These are phyloP conservation scores for Onthophagus taurus DNA, from an alignment of 1,140 invertebrate species.

Conservation along the genomic window DNA sequence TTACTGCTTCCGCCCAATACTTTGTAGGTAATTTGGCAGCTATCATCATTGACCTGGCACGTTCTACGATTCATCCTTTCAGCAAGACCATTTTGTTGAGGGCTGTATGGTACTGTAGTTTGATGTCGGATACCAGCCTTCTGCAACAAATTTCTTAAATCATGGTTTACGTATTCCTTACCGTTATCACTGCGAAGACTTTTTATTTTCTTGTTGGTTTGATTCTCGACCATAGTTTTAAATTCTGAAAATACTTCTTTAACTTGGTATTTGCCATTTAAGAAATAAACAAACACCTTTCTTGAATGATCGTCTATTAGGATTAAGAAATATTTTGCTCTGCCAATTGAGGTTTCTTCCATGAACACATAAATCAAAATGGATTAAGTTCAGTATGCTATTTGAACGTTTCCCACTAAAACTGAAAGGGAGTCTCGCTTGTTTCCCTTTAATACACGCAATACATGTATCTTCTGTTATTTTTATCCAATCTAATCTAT, in stretches of 20 bases:
- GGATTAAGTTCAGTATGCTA: conserved; percentile 16
- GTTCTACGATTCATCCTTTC: conserved; percentile 15
- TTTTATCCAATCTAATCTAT: conserved; percentile 3
- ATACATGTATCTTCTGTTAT: conserved; percentile 6
- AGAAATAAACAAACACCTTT: conserved; percentile 13
- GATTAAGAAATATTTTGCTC: conserved; percentile 19
- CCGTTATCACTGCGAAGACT: conserved; percentile 8
- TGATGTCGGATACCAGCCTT: conserved; percentile 16
- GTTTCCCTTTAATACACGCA: conserved; percentile 11
- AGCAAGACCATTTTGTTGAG: conserved; percentile 16
- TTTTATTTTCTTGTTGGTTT: conserved; percentile 8
- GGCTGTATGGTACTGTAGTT: conserved; percentile 16
- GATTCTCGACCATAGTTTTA: conserved; percentile 1
- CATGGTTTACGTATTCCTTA: conserved; percentile 6
- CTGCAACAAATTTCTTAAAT: conserved; percentile 7
- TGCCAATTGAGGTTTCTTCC: conserved; percentile 21
- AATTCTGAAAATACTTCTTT: conserved; percentile 4
- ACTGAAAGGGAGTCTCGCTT: conserved; percentile 7
- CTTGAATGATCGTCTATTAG: conserved; percentile 19
- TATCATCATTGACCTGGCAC: conserved; percentile 6
- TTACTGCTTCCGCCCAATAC: conserved; percentile 32
- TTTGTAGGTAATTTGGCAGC: not conserved
- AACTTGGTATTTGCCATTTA: conserved; percentile 9
- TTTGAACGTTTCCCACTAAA: conserved; percentile 4
- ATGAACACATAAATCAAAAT: conserved; percentile 23